Evolutionary conservation across 2,888 invertebrate genomes (phyloP).

Genomic region (Drosophila borborema): DNA sequence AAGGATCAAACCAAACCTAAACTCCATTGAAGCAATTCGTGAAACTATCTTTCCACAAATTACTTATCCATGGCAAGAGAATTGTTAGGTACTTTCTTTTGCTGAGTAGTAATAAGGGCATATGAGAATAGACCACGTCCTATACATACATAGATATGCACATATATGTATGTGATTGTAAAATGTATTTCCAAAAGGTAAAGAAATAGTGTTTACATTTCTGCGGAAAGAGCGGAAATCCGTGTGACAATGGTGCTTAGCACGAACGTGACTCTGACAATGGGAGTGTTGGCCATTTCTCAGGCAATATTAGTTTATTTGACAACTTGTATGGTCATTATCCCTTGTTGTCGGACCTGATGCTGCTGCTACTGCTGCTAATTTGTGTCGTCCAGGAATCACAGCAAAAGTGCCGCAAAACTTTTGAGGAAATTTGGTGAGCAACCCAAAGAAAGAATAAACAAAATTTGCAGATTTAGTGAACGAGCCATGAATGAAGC

Average conservation of each 20-base stretch:
- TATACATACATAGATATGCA: too few species aligned
- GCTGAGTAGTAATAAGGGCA: neutral
- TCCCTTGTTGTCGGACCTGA: constrained; percentile 65
- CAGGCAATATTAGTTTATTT: constrained; percentile 56
- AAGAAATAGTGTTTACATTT: constrained; percentile 35
- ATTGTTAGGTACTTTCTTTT: neutral
- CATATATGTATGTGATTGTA: neutral
- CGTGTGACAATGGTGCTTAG: constrained; percentile 48
- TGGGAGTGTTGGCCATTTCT: constrained; percentile 41
- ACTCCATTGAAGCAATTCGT: neutral
- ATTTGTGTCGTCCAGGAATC: constrained; percentile 38
- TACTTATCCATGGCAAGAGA: neutral
- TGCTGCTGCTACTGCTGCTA: constrained; percentile 42
- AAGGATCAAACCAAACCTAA: neutral
- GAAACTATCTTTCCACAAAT: neutral
- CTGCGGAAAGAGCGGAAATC: constrained; percentile 23
- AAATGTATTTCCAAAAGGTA: neutral
- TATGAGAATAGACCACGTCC: neutral
- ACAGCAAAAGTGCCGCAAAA: constrained; percentile 74
- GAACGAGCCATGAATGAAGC: constrained; percentile 46
- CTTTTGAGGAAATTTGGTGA: constrained; percentile 76
- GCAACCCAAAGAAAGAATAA: constrained; percentile 49
- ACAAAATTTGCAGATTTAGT: constrained; percentile 68
- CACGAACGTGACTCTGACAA: constrained; percentile 51
- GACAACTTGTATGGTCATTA: constrained; percentile 75